These are phyloP conservation scores for Criorhina ranunculi DNA, from an alignment of 2,888 invertebrate species.

Conservation along the genomic window DNA sequence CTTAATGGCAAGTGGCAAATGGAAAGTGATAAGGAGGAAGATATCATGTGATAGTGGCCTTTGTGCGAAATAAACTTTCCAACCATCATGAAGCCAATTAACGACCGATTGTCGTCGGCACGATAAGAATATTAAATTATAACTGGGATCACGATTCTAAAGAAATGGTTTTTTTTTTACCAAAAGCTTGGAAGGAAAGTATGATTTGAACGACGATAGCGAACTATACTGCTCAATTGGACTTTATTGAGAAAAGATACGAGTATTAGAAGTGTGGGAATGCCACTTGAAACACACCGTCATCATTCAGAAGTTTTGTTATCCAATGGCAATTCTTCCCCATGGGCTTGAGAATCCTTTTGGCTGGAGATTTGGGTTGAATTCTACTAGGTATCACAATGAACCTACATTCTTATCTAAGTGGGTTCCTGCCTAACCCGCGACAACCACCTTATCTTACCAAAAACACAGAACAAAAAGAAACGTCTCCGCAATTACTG, in stretches of 20 bases:
- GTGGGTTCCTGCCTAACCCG: too few species aligned
- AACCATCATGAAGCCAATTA: conserved; percentile 45
- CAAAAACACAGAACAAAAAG: too few species aligned
- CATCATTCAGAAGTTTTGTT: too few species aligned
- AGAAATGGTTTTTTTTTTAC: conserved; percentile 20
- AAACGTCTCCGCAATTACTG: too few species aligned
- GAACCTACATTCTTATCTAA: too few species aligned
- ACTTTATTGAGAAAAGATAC: neutral
- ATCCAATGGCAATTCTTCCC: too few species aligned
- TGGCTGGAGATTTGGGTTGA: too few species aligned
- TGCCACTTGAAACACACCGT: too few species aligned
- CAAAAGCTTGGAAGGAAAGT: conserved; percentile 20
- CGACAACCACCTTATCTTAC: too few species aligned
- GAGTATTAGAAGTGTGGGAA: neutral
- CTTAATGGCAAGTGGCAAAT: too few species aligned
- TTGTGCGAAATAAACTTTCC: conserved; percentile 51
- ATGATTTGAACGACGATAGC: neutral
- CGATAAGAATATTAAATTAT: conserved; percentile 27
- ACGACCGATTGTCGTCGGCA: conserved; percentile 10
- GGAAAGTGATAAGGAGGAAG: neutral
- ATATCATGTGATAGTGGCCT: conserved; percentile 10
- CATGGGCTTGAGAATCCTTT: too few species aligned
- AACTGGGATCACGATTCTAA: conserved; percentile 13
- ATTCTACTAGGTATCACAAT: too few species aligned
- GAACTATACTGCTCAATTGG: neutral